Conservation (phyloP, 2,888 invertebrate genomes). For the Ptycholaimellus sp. region DNA sequence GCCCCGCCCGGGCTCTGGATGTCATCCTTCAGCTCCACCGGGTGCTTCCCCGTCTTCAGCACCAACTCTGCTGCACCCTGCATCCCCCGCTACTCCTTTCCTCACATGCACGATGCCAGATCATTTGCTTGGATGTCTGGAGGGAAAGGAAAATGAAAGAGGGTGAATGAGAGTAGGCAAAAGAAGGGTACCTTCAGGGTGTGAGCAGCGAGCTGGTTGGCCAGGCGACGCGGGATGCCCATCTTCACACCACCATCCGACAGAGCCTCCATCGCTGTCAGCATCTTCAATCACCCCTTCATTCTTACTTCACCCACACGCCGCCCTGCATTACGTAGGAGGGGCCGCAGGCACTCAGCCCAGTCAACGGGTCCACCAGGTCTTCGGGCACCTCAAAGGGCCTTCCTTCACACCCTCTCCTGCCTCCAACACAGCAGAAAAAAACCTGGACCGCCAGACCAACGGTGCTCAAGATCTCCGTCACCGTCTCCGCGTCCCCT, state of each 20-base stretch:
- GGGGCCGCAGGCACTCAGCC: conserved; percentile 33
- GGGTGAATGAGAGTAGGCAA: no score
- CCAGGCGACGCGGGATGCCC: conserved; percentile 65
- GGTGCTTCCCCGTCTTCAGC: conserved; percentile 50
- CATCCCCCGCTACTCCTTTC: conserved; percentile 5
- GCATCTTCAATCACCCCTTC: conserved; percentile 20
- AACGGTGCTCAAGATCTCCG: conserved; percentile 48
- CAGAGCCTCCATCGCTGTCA: conserved; percentile 57
- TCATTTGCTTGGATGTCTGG: no score
- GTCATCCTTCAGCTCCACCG: conserved; percentile 67
- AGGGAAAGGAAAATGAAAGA: no score
- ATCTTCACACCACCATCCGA: conserved; percentile 80
- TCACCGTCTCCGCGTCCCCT: conserved; percentile 34
- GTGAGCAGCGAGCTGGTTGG: conserved; percentile 62
- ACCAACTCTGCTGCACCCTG: conserved; percentile 69
- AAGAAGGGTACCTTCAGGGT: no score
- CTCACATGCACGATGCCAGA: no score
- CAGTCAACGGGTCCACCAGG: conserved; percentile 32
- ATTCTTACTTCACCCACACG: no score
- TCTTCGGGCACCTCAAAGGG: conserved; percentile 44
- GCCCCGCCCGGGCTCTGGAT: conserved; percentile 78
- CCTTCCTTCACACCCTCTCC: no score
- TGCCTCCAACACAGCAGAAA: no score
- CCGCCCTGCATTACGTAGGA: conserved; percentile 42
- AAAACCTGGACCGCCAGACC: conserved; percentile 62